Percentiles rank a stretch among this genome's conserved stretches.
phyloP scores from a whole-genome alignment of 2,113 vertebrate species.

The Microtus pennsylvanicus region DNA sequence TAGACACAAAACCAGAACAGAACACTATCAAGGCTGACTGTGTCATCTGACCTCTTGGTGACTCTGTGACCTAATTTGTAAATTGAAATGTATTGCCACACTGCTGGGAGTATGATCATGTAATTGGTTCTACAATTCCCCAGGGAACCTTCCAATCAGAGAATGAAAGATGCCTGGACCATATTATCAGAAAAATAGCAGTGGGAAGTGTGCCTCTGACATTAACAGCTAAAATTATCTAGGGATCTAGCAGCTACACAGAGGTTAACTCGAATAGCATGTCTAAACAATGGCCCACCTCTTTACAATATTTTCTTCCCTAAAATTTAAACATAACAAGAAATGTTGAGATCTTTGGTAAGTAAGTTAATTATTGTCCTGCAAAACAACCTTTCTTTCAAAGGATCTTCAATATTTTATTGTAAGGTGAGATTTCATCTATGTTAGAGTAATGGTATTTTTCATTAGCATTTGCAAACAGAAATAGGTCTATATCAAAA shows the following conservation, averaged over 20 bases:
- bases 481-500: conserved; percentile 49
- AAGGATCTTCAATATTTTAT: conserved; percentile 5
- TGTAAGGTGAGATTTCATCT: conserved; percentile 1
- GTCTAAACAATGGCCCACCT: neutral
- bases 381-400: conserved; percentile 33
- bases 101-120: neutral
- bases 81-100: conserved; percentile 57
- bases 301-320: neutral
- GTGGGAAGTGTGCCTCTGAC: neutral
- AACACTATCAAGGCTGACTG: neutral
- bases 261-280: neutral
- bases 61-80: conserved; percentile 63
- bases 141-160: conserved; percentile 20
- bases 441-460: conserved; percentile 8
- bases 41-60: conserved; percentile 65
- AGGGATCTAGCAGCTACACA: neutral
- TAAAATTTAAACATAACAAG: conserved; percentile 37
- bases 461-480: conserved; percentile 64
- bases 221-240: conserved; percentile 12
- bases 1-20: conserved; percentile 11
- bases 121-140: conserved; percentile 48
- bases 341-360: neutral
- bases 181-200: conserved; percentile 27
- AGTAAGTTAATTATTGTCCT: conserved; percentile 22
- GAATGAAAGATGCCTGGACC: neutral